Percentiles rank a stretch among this genome's conserved stretches.
Conservation (phyloP, 1,140 invertebrate species). For the Pseudomyrmex dendroicus region DNA sequence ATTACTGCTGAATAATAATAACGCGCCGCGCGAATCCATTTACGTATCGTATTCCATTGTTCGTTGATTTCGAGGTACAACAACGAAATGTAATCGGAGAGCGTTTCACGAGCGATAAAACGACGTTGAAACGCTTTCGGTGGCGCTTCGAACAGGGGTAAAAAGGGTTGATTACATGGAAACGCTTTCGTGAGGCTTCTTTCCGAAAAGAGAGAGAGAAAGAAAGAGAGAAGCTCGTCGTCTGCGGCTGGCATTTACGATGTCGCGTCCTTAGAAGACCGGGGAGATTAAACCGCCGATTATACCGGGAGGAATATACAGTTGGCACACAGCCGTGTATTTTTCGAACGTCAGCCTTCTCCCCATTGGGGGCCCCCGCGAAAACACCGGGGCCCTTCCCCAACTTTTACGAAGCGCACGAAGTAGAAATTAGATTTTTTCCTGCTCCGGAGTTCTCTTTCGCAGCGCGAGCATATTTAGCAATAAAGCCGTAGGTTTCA, state of each 20-base stretch:
- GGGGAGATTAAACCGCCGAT: constrained; percentile 42
- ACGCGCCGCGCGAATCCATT: background rate
- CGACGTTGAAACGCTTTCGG: background rate
- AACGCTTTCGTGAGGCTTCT: constrained; percentile 28
- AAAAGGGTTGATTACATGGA: constrained; percentile 41
- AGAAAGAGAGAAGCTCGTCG: background rate
- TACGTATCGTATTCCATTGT: background rate
- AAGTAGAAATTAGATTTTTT: constrained; percentile 80
- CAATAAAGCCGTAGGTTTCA: constrained; percentile 82
- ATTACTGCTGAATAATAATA: constrained; percentile 27
- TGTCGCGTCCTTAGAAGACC: constrained; percentile 30
- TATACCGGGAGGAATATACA: constrained; percentile 9
- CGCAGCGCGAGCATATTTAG: constrained; percentile 76
- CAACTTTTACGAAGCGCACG: constrained; percentile 64
- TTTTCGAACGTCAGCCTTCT: constrained; percentile 34
- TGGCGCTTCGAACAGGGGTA: background rate
- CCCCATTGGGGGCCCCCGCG: constrained; percentile 26
- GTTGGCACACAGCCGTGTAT: constrained; percentile 19
- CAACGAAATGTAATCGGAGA: background rate
- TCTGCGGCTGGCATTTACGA: constrained; percentile 31
- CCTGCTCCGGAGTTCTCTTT: constrained; percentile 47
- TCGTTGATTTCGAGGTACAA: constrained; percentile 2
- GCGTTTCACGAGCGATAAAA: background rate
- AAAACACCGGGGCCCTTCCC: constrained; percentile 18
- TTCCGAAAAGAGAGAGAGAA: background rate